Evolutionary conservation across 2,888 invertebrate species (phyloP), one percentile per base, ranked within the genome.

Genomic region (Metallyticus violacea): DNA sequence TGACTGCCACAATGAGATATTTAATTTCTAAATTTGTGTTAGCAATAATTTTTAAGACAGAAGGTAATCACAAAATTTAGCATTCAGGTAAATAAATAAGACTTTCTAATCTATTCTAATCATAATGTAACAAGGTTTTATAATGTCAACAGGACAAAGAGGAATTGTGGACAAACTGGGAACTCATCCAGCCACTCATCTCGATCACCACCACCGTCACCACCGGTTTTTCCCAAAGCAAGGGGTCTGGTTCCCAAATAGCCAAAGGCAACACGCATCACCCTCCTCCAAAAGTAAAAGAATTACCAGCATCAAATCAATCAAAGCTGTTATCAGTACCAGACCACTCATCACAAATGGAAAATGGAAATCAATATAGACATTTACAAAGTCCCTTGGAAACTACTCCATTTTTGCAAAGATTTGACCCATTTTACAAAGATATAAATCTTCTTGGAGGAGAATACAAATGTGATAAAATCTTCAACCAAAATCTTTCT

Each of bases 181-280:
- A 27, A 83, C 26, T 26, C 28, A 28, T 62, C 62, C 81, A 30
- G 29, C 25, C 9, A 9, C 40, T 22, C 81, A 77, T 76, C 81
- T 4, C 80, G 77, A 40, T 62, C 76, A 26, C 62, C 62, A 26
- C 86, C 77, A 81, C 15, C 29, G 27, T 30, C 84, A 26, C 77
- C 77, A 29, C 86, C 88, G 7, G 87, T 87, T 62, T 88, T 87
- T 62, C 88, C 88, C 25, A 88, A 86, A 29, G 85, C 88, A 77
- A 85, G 88, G 28, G 88, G 88, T 4, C 85, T 88, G 25, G 87
- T 88, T 78, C 88, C 88, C 6, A 88, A 88, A 62, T 87, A 88
- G 78, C 30, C 77, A n/a, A 80, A n/a, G 25, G 25, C 9, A 15
- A 62, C 15, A 81, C 81, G 25, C 40, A 40, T 25, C n/a, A 7